Evolutionary conservation across 2,113 vertebrate genomes (phyloP).

Genomic region (Polypterus bichir): DNA sequence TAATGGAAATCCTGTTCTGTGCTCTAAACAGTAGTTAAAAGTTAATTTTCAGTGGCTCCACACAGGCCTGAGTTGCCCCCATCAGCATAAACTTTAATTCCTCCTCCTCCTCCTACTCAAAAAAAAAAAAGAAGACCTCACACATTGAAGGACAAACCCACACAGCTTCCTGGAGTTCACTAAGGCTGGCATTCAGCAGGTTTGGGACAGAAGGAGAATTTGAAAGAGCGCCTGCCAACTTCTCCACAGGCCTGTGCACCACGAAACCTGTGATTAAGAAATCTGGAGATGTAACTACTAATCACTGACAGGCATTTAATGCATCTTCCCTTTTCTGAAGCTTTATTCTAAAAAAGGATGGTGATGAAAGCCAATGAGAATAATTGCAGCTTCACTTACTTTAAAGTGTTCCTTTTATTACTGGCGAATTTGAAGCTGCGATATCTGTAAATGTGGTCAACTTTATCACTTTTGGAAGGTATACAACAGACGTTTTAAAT

Average conservation of each 20-base stretch:
- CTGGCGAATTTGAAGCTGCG: too few relatives aligned
- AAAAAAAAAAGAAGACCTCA: conserved; percentile 12
- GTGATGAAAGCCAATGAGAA: not conserved
- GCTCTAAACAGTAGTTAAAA: too few relatives aligned
- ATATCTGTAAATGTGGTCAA: too few relatives aligned
- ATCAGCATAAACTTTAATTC: not conserved
- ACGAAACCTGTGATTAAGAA: conserved; percentile 10
- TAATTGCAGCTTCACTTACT: not conserved
- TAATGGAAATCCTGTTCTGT: too few relatives aligned
- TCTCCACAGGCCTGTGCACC: not conserved
- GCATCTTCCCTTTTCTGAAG: not conserved
- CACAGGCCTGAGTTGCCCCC: too few relatives aligned
- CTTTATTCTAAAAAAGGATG: not conserved
- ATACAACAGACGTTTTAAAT: too few relatives aligned
- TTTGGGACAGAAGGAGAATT: conserved; percentile 6
- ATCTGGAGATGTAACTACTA: conserved; percentile 5
- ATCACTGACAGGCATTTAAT: conserved; percentile 8
- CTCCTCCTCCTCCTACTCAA: not conserved
- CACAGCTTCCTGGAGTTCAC: conserved; percentile 7
- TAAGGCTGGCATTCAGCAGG: conserved; percentile 1
- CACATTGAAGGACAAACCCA: conserved; percentile 14
- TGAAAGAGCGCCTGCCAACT: not conserved
- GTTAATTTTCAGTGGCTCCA: too few relatives aligned
- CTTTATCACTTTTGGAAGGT: too few relatives aligned
- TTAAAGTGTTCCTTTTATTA: too few relatives aligned